A percentile compares a stretch with the other conserved stretches of the same genome.
Conservation (phyloP, 2,888 invertebrate species). For the Rhopalosiphum nymphaeae region DNA sequence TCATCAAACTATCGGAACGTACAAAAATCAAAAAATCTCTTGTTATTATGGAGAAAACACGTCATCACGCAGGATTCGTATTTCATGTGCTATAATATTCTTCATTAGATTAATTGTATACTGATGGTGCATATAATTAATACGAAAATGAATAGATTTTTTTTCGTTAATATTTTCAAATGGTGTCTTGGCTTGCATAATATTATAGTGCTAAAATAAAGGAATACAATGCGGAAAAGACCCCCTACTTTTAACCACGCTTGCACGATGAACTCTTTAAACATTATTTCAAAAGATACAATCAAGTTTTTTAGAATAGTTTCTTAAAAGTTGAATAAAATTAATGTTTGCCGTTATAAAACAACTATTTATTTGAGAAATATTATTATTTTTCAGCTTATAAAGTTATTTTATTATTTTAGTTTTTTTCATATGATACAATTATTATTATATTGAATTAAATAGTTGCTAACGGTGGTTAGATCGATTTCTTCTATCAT, state of each 20-base stretch:
- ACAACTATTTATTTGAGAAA: too few relatives aligned
- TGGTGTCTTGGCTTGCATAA: background rate
- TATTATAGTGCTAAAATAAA: background rate
- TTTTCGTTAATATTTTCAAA: background rate
- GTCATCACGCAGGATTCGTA: background rate
- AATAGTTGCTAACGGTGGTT: too few relatives aligned
- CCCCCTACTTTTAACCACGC: background rate
- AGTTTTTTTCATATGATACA: too few relatives aligned
- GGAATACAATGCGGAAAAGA: background rate
- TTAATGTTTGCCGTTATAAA: background rate
- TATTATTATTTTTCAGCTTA: too few relatives aligned
- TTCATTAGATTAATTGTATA: background rate
- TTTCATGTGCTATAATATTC: background rate
- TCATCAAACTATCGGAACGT: background rate
- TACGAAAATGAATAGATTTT: background rate
- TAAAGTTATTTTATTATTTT: too few relatives aligned
- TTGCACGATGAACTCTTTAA: background rate
- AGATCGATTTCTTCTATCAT: too few relatives aligned
- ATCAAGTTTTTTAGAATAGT: background rate
- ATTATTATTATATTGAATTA: too few relatives aligned
- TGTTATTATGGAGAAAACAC: background rate
- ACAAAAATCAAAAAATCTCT: background rate
- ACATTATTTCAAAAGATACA: background rate
- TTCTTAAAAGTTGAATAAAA: background rate
- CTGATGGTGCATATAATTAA: background rate